Percentiles rank a stretch among this genome's conserved stretches.
Conservation (phyloP, 2,888 invertebrate genomes). For the Yponomeuta cagnagella region DNA sequence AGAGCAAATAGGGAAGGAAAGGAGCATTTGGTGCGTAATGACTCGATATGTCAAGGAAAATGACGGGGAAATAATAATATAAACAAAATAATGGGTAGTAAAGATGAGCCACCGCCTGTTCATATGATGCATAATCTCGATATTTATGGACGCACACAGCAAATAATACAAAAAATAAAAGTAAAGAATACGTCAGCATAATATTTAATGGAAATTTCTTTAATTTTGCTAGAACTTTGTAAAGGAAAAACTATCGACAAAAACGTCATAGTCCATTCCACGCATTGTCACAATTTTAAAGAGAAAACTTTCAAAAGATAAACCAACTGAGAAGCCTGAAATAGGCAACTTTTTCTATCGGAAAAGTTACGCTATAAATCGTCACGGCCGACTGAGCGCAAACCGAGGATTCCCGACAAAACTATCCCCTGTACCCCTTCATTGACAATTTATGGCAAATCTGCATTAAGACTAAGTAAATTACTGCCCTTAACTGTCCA, state of each 20-base stretch:
- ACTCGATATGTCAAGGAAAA: constrained; percentile 31
- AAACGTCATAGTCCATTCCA: not conserved
- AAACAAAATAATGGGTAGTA: not conserved
- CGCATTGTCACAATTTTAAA: not conserved
- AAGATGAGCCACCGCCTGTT: not conserved
- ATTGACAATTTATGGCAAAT: constrained; percentile 67
- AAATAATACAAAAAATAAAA: not conserved
- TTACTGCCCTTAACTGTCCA: constrained; percentile 33
- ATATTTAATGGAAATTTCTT: not conserved
- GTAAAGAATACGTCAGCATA: not conserved
- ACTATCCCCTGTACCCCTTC: constrained; percentile 31
- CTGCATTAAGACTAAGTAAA: constrained; percentile 58
- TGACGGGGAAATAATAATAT: constrained; percentile 27
- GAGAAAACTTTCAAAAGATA: not conserved
- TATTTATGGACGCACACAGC: not conserved
- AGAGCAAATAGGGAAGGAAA: not conserved
- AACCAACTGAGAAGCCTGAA: constrained; percentile 27
- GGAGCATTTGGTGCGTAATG: constrained; percentile 22
- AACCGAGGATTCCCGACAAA: constrained; percentile 16
- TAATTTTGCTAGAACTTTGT: too few species aligned
- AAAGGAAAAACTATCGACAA: too few species aligned
- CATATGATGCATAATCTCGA: not conserved
- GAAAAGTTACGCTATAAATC: constrained; percentile 70
- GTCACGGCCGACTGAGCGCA: constrained; percentile 44
- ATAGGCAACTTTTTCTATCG: constrained; percentile 69